These are phyloP conservation scores for Tiaroga cobitis DNA, from an alignment of 2,797 vertebrate genomes.

Conservation along the genomic window DNA sequence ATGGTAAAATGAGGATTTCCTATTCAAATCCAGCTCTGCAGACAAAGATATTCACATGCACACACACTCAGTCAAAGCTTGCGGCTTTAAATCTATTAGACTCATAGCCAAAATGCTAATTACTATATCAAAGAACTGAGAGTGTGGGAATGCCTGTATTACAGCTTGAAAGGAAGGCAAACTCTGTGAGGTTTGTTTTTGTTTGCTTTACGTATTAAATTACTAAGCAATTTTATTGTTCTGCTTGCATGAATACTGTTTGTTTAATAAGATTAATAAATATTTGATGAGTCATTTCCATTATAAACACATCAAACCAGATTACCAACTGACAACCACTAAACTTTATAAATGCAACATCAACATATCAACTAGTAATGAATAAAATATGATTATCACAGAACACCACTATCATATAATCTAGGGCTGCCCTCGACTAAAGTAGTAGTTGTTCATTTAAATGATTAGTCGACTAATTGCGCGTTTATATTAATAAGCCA, in stretches of 20 bases:
- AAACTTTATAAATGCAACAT: neutral
- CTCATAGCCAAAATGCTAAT: conserved; percentile 37
- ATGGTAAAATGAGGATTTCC: conserved; percentile 52
- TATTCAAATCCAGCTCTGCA: conserved; percentile 58
- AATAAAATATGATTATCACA: neutral
- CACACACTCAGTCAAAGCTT: conserved; percentile 41
- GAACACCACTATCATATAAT: neutral
- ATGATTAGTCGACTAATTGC: no score
- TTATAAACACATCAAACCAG: neutral
- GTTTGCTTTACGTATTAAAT: neutral
- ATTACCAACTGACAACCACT: neutral
- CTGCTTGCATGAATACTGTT: neutral
- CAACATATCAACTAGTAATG: neutral
- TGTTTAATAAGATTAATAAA: neutral
- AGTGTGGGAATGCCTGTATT: neutral
- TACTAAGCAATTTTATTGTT: neutral
- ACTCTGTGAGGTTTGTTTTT: conserved; percentile 6
- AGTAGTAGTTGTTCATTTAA: no score
- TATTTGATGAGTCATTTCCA: neutral
- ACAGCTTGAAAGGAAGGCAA: neutral
- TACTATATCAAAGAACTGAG: conserved; percentile 12
- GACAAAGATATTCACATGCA: conserved; percentile 45
- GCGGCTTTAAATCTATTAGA: conserved; percentile 55
- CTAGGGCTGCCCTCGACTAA: no score
- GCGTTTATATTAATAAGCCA: no score